Percentiles rank a stretch among this genome's conserved stretches.
Conservation (phyloP, 1,140 invertebrate species). For the Drosophila biarmipes region DNA sequence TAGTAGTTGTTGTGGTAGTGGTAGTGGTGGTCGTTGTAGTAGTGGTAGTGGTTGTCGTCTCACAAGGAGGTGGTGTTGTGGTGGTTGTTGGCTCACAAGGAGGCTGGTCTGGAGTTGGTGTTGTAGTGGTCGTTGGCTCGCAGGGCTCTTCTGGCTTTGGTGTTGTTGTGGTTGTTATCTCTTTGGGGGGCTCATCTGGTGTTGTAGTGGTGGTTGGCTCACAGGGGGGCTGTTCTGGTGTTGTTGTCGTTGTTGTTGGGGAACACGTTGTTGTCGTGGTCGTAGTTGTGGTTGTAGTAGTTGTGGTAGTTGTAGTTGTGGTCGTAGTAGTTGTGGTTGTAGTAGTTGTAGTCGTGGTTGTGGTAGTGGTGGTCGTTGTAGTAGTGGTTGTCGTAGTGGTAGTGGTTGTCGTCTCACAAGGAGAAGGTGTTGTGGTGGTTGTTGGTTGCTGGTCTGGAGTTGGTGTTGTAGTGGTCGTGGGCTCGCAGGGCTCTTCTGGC, state of each 20-base stretch:
- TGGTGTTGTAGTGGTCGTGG: too few relatives aligned
- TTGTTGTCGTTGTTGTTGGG: neutral
- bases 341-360: constrained; percentile 5
- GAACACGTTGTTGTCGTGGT: too few relatives aligned
- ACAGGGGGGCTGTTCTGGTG: neutral
- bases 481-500: too few relatives aligned
- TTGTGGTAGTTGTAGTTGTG: neutral
- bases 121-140: too few relatives aligned
- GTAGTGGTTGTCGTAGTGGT: constrained; percentile 1
- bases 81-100: constrained; percentile 2
- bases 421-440: too few relatives aligned
- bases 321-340: neutral
- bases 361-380: neutral
- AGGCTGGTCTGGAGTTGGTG: neutral
- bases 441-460: too few relatives aligned
- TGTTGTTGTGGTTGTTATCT: constrained; percentile 3
- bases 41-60: neutral
- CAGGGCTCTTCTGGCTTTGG: neutral
- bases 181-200: neutral
- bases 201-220: neutral
- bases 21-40: neutral
- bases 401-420: neutral
- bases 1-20: neutral
- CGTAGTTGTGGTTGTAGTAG: constrained; percentile 1
- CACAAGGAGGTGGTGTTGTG: constrained; percentile 4